Percentiles rank a stretch among this genome's conserved stretches.
phyloP scores from a whole-genome alignment of 2,888 invertebrate species.

The Drosophila histrio region DNA sequence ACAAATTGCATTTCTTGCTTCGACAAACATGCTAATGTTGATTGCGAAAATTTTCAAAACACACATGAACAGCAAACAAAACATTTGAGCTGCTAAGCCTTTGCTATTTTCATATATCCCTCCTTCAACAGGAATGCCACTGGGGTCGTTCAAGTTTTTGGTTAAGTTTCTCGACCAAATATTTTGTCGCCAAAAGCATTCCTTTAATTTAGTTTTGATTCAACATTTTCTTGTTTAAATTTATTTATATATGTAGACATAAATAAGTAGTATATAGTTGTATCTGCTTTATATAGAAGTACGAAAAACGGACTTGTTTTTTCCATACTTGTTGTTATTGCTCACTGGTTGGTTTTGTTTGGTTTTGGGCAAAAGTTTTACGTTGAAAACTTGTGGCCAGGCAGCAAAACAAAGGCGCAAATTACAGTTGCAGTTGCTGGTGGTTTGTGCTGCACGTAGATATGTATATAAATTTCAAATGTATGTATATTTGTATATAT shows the following conservation, averaged over 20 bases:
- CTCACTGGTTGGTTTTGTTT: conserved; percentile 33
- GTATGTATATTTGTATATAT: conserved; percentile 3
- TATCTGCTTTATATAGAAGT: conserved; percentile 27
- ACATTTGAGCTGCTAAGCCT: conserved; percentile 43
- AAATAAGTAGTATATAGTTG: conserved; percentile 24
- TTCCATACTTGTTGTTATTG: conserved; percentile 26
- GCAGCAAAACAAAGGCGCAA: conserved; percentile 71
- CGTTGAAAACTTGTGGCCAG: conserved; percentile 55
- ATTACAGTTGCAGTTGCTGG: conserved; percentile 67
- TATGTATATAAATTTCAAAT: conserved; percentile 8
- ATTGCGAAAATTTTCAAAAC: conserved; percentile 49
- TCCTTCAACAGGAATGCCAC: background rate
- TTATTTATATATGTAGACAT: conserved; percentile 13
- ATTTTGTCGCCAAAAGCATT: conserved; percentile 73
- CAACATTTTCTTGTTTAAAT: conserved; percentile 48
- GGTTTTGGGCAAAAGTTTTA: conserved; percentile 62
- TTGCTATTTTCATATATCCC: conserved; percentile 23
- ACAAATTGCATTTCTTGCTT: conserved; percentile 67
- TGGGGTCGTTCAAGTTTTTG: conserved; percentile 28
- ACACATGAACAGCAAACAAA: conserved; percentile 27
- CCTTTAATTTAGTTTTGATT: conserved; percentile 74
- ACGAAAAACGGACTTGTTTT: conserved; percentile 20
- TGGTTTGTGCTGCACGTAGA: conserved; percentile 38
- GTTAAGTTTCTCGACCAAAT: conserved; percentile 49
- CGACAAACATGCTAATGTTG: conserved; percentile 66